Evolutionary conservation across 2,113 vertebrate genomes (phyloP).

Genomic region (Laterallus jamaicensis): DNA sequence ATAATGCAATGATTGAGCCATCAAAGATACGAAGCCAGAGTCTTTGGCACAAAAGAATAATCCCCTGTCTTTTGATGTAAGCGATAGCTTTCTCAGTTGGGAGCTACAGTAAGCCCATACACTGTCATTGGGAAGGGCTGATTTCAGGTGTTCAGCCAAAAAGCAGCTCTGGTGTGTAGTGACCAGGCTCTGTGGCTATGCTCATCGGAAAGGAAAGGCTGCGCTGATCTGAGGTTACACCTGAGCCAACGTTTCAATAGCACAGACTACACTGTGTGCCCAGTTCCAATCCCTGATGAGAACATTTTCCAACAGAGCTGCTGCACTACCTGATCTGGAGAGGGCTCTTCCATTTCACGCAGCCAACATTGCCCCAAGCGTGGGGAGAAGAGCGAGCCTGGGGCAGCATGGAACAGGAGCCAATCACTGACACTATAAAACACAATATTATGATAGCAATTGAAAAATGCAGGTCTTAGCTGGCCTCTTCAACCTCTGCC

Average conservation of each 20-base stretch:
- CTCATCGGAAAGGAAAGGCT: neutral
- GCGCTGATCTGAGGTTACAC: neutral
- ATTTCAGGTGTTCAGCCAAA: neutral
- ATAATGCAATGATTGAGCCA: slow-evolving; percentile 2
- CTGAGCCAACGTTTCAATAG: neutral
- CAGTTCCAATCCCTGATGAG: neutral
- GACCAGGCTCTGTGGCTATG: neutral
- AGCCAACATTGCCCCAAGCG: too few species aligned
- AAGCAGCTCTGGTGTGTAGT: neutral
- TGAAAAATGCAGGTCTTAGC: neutral
- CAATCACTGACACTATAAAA: neutral
- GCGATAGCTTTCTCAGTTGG: neutral
- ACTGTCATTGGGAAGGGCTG: neutral
- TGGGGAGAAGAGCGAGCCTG: neutral
- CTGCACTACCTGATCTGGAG: neutral
- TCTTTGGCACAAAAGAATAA: slow-evolving; percentile 6
- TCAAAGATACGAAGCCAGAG: neutral
- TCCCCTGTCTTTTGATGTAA: neutral
- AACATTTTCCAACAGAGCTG: neutral
- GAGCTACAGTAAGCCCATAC: neutral
- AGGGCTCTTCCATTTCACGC: neutral
- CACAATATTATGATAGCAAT: neutral
- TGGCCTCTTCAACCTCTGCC: neutral
- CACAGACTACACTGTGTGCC: neutral
- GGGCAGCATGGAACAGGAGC: neutral